phyloP scores from a whole-genome alignment of 1,140 invertebrate genomes.

The Mercenaria mercenaria region DNA sequence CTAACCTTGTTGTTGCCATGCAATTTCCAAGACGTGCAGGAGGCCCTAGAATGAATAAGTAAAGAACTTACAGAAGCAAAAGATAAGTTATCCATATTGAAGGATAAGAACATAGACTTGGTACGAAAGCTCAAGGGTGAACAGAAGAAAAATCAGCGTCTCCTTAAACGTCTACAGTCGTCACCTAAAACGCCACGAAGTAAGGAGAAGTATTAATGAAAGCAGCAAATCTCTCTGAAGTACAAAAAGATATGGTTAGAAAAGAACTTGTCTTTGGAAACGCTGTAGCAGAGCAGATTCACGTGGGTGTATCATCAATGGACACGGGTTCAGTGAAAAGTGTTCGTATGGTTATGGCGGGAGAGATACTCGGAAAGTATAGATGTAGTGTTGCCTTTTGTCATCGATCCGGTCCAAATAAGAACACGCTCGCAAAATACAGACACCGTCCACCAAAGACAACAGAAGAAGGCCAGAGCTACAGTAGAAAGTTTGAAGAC shows the following conservation, averaged over 20 bases:
- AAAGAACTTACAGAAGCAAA: background rate
- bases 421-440: background rate
- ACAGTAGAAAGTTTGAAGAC: slow-evolving; percentile 19
- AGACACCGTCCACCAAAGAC: background rate
- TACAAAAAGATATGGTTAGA: slow-evolving; percentile 16
- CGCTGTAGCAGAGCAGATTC: background rate
- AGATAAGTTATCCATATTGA: background rate
- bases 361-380: background rate
- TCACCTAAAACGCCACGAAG: slow-evolving; percentile 20
- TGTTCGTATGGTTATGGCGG: background rate
- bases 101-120: background rate
- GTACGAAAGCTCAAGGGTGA: background rate
- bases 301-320: too few species aligned
- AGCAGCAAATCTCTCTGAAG: background rate
- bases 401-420: background rate
- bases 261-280: slow-evolving; percentile 17
- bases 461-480: background rate
- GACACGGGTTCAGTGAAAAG: background rate
- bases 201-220: background rate
- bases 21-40: background rate
- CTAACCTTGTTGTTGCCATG: background rate
- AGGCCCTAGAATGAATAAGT: slow-evolving; percentile 23
- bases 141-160: background rate
- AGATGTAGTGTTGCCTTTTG: background rate
- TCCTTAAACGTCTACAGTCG: background rate